Base-by-base conservation (phyloP, 2,888 invertebrate genomes). In the Mythimna lalbum region DNA sequence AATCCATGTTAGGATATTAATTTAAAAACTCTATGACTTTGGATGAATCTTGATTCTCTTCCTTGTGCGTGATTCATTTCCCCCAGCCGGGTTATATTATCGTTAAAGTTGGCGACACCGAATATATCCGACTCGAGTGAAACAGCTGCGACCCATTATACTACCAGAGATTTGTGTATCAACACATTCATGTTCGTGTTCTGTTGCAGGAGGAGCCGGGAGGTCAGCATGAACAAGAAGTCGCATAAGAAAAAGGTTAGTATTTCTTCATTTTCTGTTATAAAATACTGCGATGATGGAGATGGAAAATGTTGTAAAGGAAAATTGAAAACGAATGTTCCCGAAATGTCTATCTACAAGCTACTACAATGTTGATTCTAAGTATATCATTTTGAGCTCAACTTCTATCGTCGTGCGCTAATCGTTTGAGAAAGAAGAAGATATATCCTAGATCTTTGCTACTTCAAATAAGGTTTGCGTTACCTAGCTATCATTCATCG, bases 161-260 rank as follows among this genome's bases (percentile, higher is more conserved):
- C 76, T 66, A 49, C 63, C 55, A 61, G 63, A 69, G 73, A 72
- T 77, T 76, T 80, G 63, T 76, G 65, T 67, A 74, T 76, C 73
- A 56, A 71, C 73, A 81, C 59, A 81, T 74, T 73, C 56, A 57
- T 68, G 50, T 49, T 79, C 49, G 61, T 75, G 76, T 87, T 88
- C 90, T 92, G 89, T 94, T 95, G 78, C 94, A 95, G 94, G 86
- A 84, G 55, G 27, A 27, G 66, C 62, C 71, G 47, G 31, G 63
- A 65, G 71, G 69, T 10, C 82, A 78, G 56, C 78, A 95, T 95
- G 95, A 92, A 95, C 80, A 95, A 95, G 90, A 95, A 95, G 77
- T 90, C 93, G 27, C 93, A 95, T 67, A 95, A 95, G 88, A 95
- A 95, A 82, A 95, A 95, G 94, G 95, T 95, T 78, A 43, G 90